Base-by-base conservation (phyloP, 2,888 invertebrate species). In the Electrophaes corylata region DNA sequence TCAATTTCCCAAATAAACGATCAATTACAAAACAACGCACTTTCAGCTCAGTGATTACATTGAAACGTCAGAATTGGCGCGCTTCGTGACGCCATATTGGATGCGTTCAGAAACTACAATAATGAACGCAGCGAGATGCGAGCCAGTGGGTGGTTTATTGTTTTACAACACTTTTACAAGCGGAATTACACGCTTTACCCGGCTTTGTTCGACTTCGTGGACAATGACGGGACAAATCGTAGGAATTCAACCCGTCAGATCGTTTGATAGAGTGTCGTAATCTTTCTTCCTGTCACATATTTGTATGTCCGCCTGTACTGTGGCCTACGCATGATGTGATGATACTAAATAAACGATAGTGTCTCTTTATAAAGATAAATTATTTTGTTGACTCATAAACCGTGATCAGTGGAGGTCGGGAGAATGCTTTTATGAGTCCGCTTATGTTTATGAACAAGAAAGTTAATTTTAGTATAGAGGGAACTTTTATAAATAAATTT, bases 161-260 rank as follows among this genome's bases (percentile, higher is more conserved):
- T 88, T 87, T 88, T 88, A 87, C 71, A 73, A 87, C 88, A 84
- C 86, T 88, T 87, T 88, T 88, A 87, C 73, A 72, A 75, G 70
- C 67, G 66, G 68, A 74, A 83, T 84, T 83, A 86, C 81, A 81
- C 79, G 84, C 73, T 75, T 69, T 74, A 73, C 76, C 68, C 69
- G 71, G 70, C 73, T 76, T 79, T 79, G 79, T 73, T 65, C 64
- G 44, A 70, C 69, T 71, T 76, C 75, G 78, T 74, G 64, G 67
- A 83, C 84, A 84, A 82, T 83, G 83, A 79, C 81, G 73, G 68
- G 77, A 83, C 83, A 82, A 78, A 79, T 79, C 73, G 77, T 69
- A 79, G 77, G 81, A 84, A 86, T 84, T 75, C 76, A 71, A 72
- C 69, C 71, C 79, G 84, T 84, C 79, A 81, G 78, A 79, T 76